Conservation (phyloP, 1,140 invertebrate genomes). For the Diorhabda carinulata region DNA sequence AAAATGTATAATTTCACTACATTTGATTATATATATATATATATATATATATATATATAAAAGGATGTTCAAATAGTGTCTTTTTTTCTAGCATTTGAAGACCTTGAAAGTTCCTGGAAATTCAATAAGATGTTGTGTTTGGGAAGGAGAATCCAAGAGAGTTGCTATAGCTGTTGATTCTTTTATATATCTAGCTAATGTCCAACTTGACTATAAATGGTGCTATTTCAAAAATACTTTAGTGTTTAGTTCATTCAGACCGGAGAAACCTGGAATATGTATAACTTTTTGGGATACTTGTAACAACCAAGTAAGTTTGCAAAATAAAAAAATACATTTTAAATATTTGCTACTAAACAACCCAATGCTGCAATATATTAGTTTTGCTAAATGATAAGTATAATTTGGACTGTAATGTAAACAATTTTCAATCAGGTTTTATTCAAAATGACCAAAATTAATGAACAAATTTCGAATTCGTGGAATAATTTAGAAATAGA, state of each 20-base stretch:
- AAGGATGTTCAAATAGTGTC: neutral
- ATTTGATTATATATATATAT: neutral
- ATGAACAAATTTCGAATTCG: no score
- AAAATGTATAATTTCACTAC: conserved; percentile 13
- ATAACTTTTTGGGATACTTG: conserved; percentile 92
- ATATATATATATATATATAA: no score
- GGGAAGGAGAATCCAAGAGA: conserved; percentile 88
- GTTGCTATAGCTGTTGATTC: conserved; percentile 92
- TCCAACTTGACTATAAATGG: conserved; percentile 94
- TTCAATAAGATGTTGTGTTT: conserved; percentile 77
- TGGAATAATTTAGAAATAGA: no score
- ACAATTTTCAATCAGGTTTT: no score
- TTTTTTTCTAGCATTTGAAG: conserved; percentile 61
- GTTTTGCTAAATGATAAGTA: no score
- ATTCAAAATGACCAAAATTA: no score
- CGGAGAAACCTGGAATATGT: conserved; percentile 63
- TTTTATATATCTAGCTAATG: conserved; percentile 96
- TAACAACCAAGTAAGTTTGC: conserved; percentile 71
- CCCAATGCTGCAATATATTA: no score
- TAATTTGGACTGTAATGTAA: no score
- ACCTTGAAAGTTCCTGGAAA: conserved; percentile 85
- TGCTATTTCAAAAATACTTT: conserved; percentile 89
- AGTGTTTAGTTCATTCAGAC: conserved; percentile 68
- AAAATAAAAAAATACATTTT: no score
- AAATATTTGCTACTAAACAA: no score